These are phyloP conservation scores for Panagrolaimus sp. DNA, from an alignment of 1,140 invertebrate species.

Conservation along the genomic window DNA sequence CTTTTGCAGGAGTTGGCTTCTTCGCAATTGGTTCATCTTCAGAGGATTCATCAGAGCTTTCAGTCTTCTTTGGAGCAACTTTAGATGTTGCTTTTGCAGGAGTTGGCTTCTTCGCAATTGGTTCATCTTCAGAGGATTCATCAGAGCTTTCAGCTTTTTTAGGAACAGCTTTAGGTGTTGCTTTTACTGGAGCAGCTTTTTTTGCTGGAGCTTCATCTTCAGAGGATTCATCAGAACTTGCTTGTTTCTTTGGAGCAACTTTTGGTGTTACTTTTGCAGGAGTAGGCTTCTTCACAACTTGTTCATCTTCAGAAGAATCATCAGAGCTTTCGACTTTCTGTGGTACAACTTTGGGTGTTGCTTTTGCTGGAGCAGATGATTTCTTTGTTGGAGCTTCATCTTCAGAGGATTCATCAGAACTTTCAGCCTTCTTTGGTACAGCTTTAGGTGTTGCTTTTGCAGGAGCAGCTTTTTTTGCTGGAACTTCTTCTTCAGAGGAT, in stretches of 20 bases:
- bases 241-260: background rate
- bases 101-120: too few relatives aligned
- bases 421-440: background rate
- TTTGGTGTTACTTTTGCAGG: background rate
- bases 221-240: background rate
- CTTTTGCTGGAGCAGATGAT: background rate
- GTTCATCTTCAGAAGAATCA: conserved; percentile 14
- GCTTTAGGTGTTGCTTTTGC: background rate
- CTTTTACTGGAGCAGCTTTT: background rate
- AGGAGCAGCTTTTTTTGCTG: conserved; percentile 3
- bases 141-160: too few relatives aligned
- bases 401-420: background rate
- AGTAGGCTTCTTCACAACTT: background rate
- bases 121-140: too few relatives aligned
- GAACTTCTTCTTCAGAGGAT: conserved; percentile 9
- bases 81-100: too few relatives aligned
- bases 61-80: too few relatives aligned
- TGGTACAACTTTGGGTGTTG: background rate
- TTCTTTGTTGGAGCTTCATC: conserved; percentile 17
- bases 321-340: background rate
- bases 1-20: too few relatives aligned
- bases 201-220: conserved; percentile 17
- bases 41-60: too few relatives aligned
- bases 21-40: too few relatives aligned
- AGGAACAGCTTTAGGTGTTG: too few relatives aligned